Conservation (phyloP, 2,888 invertebrate genomes). For the Athalia cordata region DNA sequence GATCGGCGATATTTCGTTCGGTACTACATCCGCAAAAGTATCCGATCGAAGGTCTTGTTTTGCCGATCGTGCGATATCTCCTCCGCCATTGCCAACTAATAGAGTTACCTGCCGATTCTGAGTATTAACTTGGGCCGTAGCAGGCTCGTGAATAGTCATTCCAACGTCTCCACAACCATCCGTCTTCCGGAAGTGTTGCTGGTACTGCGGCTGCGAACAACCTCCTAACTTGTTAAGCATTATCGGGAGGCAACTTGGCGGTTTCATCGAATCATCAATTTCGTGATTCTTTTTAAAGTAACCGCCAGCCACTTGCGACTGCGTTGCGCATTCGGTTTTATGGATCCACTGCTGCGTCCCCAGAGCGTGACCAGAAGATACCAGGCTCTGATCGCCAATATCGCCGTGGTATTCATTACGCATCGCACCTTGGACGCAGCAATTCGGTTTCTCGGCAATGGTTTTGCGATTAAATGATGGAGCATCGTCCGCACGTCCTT, state of each 20-base stretch:
- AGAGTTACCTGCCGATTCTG: neutral
- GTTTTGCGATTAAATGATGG: conserved; percentile 46
- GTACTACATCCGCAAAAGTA: too few relatives aligned
- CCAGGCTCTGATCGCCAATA: neutral
- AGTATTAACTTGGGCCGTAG: neutral
- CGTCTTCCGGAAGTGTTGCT: conserved; percentile 45
- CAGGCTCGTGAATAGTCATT: neutral
- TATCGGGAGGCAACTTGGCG: neutral
- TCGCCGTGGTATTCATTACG: neutral
- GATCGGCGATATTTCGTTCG: too few relatives aligned
- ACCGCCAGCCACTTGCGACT: neutral
- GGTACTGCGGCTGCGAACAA: conserved; percentile 41
- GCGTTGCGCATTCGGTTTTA: neutral
- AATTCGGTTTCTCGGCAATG: conserved; percentile 57
- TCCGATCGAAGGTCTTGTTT: too few relatives aligned
- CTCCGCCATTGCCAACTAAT: too few relatives aligned
- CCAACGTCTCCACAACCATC: neutral
- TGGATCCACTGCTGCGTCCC: neutral
- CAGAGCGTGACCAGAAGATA: neutral
- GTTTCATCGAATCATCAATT: neutral
- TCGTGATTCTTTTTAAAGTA: neutral
- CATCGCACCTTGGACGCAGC: conserved; percentile 37
- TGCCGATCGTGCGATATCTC: too few relatives aligned
- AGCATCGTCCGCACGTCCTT: conserved; percentile 1
- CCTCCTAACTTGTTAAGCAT: conserved; percentile 32